A percentile compares a stretch with the other conserved stretches of the same genome.
Evolutionary conservation across 2,888 invertebrate species (phyloP).

Genomic region (Augochlorella aurata): DNA sequence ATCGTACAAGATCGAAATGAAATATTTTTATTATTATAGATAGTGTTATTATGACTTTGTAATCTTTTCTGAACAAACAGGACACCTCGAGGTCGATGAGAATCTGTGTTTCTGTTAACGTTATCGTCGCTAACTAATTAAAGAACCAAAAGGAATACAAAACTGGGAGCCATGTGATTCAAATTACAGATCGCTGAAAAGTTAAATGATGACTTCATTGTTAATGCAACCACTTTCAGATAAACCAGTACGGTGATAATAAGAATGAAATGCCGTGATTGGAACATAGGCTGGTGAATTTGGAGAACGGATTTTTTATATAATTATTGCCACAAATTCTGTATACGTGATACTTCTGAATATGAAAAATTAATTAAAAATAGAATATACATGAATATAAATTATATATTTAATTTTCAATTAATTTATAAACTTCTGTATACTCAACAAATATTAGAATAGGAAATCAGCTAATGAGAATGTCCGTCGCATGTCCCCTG

Average conservation of each 20-base stretch:
- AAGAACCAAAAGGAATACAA: constrained; percentile 19
- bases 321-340: too few species aligned
- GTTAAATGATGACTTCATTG: background rate
- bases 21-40: constrained; percentile 23
- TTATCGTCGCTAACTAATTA: constrained; percentile 35
- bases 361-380: too few species aligned
- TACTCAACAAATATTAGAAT: too few species aligned
- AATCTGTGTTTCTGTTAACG: constrained; percentile 28
- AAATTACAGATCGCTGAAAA: constrained; percentile 20
- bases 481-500: too few species aligned
- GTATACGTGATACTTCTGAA: too few species aligned
- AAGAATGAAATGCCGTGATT: background rate
- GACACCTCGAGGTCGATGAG: constrained; percentile 29
- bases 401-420: too few species aligned
- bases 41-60: constrained; percentile 11
- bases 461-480: too few species aligned
- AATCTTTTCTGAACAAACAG: background rate
- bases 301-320: too few species aligned
- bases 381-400: too few species aligned
- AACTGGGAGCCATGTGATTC: background rate
- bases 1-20: background rate
- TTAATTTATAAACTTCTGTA: too few species aligned
- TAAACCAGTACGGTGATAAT: background rate
- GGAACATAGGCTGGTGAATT: background rate
- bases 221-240: background rate